phyloP scores from a whole-genome alignment of 2,888 invertebrate genomes.

The Dasypolia templi region DNA sequence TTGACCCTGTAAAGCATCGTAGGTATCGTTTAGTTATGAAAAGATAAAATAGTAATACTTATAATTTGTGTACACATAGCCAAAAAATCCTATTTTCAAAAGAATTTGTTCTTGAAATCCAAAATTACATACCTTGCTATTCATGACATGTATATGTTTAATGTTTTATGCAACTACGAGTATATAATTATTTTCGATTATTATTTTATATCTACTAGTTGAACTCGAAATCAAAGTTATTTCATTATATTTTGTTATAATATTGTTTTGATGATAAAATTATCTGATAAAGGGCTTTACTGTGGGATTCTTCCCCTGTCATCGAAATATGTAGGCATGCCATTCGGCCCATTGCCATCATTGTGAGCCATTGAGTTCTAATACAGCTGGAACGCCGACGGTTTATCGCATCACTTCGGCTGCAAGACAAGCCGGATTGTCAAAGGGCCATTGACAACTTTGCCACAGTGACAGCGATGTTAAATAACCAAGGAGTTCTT shows the following conservation, averaged over 20 bases:
- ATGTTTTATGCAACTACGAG: background rate
- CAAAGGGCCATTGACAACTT: too few species aligned
- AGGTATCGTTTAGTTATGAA: background rate
- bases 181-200: background rate
- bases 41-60: background rate
- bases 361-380: too few species aligned
- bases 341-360: too few species aligned
- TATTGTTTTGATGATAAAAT: background rate
- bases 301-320: too few species aligned
- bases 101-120: background rate
- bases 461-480: too few species aligned
- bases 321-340: too few species aligned
- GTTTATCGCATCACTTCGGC: too few species aligned
- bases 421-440: too few species aligned
- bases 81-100: too few species aligned
- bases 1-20: background rate
- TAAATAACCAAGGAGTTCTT: too few species aligned
- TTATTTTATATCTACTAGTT: slow-evolving; percentile 3
- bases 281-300: too few species aligned
- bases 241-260: background rate
- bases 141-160: background rate
- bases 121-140: background rate
- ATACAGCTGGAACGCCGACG: too few species aligned
- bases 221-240: slow-evolving; percentile 38
- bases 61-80: background rate